These are phyloP conservation scores for Euplagia quadripunctaria DNA, from an alignment of 2,888 invertebrate genomes.

Conservation along the genomic window DNA sequence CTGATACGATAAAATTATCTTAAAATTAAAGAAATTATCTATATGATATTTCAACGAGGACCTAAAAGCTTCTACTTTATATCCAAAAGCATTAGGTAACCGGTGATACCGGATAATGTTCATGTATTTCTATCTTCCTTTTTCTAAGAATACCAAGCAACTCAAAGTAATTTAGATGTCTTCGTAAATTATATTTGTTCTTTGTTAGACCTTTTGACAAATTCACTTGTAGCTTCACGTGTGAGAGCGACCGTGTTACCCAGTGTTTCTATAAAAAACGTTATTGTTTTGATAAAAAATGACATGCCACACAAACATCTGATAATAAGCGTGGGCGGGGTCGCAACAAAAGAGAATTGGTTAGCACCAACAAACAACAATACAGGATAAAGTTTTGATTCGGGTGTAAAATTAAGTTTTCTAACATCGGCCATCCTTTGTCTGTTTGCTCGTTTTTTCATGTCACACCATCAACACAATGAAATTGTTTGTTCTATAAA, in stretches of 20 bases:
- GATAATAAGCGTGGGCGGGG: constrained; percentile 85
- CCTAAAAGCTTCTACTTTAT: not conserved
- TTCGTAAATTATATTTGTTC: constrained; percentile 71
- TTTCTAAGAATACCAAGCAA: constrained; percentile 29
- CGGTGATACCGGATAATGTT: not conserved
- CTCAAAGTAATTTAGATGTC: constrained; percentile 65
- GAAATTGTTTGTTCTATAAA: constrained; percentile 76
- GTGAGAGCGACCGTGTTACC: constrained; percentile 71
- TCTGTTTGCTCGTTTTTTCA: constrained; percentile 72
- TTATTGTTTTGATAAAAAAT: constrained; percentile 88
- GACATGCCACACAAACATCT: constrained; percentile 83
- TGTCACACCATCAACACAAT: constrained; percentile 68
- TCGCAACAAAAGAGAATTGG: constrained; percentile 82
- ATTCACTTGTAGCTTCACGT: constrained; percentile 67
- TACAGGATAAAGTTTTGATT: constrained; percentile 76
- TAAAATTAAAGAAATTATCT: constrained; percentile 1
- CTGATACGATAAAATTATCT: not conserved
- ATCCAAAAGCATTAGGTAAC: constrained; percentile 4
- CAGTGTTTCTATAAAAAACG: constrained; percentile 65
- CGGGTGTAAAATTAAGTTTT: constrained; percentile 86
- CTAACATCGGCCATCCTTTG: constrained; percentile 73
- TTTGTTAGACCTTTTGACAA: constrained; percentile 74
- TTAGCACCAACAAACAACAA: constrained; percentile 83
- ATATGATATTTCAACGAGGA: not conserved
- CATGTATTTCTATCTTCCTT: not conserved